Conservation (phyloP, 2,113 vertebrate species). For the Cottus gobio region DNA sequence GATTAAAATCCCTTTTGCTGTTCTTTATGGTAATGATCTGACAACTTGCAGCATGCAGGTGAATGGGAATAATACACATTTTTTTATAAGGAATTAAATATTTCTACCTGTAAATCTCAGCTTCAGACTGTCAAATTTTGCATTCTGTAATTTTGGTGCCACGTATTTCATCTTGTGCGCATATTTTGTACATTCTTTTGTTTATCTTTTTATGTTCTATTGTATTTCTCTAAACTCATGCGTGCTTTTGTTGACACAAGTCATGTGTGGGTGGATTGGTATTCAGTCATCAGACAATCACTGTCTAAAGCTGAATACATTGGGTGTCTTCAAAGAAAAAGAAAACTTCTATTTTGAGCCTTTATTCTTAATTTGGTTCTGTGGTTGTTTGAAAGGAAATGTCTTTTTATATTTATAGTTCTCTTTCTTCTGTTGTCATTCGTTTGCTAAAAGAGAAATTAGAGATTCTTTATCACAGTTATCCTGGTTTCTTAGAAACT, state of each 20-base stretch:
- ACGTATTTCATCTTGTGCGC: background rate
- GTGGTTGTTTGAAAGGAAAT: conserved; percentile 49
- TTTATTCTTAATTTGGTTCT: conserved; percentile 41
- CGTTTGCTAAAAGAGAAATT: background rate
- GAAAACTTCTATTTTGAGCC: conserved; percentile 26
- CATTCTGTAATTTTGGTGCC: background rate
- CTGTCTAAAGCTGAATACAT: conserved; percentile 52
- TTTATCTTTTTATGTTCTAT: background rate
- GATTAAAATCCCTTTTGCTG: background rate
- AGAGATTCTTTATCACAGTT: background rate
- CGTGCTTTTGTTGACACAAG: conserved; percentile 17
- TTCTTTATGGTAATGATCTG: conserved; percentile 17
- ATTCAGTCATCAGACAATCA: conserved; percentile 30
- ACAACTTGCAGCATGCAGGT: conserved; percentile 29
- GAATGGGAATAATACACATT: conserved; percentile 26
- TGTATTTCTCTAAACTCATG: background rate
- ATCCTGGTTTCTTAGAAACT: background rate
- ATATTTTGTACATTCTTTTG: background rate
- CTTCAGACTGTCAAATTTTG: conserved; percentile 14
- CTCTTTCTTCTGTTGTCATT: conserved; percentile 45
- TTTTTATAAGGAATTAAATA: background rate
- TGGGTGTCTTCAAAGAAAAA: conserved; percentile 18
- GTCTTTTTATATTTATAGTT: conserved; percentile 6
- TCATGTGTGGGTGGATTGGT: conserved; percentile 30
- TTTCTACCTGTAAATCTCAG: conserved; percentile 2